Evolutionary conservation across 2,113 vertebrate species (phyloP), one percentile per base, ranked within the genome.

Genomic region (Pedionomus torquatus): DNA sequence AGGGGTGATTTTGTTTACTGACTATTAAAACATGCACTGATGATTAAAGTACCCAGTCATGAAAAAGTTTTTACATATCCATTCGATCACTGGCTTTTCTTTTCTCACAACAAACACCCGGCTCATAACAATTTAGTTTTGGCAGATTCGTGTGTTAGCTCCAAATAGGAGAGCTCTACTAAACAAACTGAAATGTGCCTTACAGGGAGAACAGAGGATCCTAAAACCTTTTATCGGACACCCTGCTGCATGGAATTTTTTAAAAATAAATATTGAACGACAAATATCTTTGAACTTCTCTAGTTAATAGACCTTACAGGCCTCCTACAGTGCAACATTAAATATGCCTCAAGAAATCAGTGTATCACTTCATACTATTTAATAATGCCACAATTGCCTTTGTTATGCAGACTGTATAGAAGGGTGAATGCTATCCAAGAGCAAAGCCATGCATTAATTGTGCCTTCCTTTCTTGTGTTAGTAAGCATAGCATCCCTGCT

Each of bases 341-440:
- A 94, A 94, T 72, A 95, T 87, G 79, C 87, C 87, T 94, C 57
- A 83, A 91, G 87, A 96, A 93, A 94, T 70, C 76, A 74, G 46
- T 69, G 65, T 81, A 94, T 97, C 93, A 94, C 58, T 97, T 89
- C 82, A 92, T 76, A 87, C 78, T 64, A 82, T 89, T 92, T 96
- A 91, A 97, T 83, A 94, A 96, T 52, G 49, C 31, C 65, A 87
- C 93, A 94, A 88, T 10, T 80, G 76, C 88, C 81, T 92, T 97
- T 97, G 89, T 97, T 93, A 97, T 48, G 83, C 82, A 89, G 92
- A 71, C 83, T 51, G 80, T 43, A 95, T 87, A 94, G 95, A 93
- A 82, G 66, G 26, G 44, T 84, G 89, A 96, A 94, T 83, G 65
- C 86, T 80, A 89, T 18, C 64, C 0, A 0, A 90, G 91, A 88